Evolutionary conservation across 2,888 invertebrate genomes (phyloP).

Genomic region (Blera fallax): DNA sequence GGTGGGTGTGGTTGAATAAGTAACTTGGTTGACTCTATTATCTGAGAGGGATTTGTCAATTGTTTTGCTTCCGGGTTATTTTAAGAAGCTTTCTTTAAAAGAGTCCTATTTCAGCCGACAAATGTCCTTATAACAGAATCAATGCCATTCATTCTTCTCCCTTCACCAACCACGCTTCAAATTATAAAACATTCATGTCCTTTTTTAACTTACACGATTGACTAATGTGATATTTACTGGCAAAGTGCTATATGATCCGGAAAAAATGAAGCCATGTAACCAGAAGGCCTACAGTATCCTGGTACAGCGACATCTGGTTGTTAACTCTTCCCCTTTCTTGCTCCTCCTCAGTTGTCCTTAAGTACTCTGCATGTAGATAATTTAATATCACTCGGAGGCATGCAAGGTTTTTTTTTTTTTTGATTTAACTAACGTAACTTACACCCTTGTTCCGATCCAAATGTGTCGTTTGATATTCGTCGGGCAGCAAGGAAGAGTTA

Average conservation of each 20-base stretch:
- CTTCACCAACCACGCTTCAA: too few relatives aligned
- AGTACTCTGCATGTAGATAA: slow-evolving; percentile 54
- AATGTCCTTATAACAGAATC: too few relatives aligned
- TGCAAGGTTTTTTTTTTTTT: slow-evolving; percentile 25
- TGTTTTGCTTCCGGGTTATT: too few relatives aligned
- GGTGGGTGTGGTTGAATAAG: not conserved
- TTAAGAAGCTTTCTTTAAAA: too few relatives aligned
- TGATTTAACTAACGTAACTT: slow-evolving; percentile 20
- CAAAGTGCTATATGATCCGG: slow-evolving; percentile 7
- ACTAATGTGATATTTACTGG: not conserved
- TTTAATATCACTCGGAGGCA: slow-evolving; percentile 62
- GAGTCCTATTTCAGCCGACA: too few relatives aligned
- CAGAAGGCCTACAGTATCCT: slow-evolving; percentile 38
- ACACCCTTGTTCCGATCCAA: slow-evolving; percentile 34
- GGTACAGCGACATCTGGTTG: slow-evolving; percentile 55
- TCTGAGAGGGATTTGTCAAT: too few relatives aligned
- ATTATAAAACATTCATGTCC: not conserved
- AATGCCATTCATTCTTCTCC: too few relatives aligned
- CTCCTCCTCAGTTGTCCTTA: slow-evolving; percentile 33
- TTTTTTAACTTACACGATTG: not conserved
- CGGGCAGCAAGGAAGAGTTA: slow-evolving; percentile 24
- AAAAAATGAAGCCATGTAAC: slow-evolving; percentile 44
- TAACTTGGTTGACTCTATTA: not conserved
- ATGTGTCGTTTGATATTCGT: slow-evolving; percentile 44
- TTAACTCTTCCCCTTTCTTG: slow-evolving; percentile 19